These are phyloP conservation scores for Cryptoleucopteryx plumbea DNA, from an alignment of 2,113 vertebrate species.

Conservation along the genomic window DNA sequence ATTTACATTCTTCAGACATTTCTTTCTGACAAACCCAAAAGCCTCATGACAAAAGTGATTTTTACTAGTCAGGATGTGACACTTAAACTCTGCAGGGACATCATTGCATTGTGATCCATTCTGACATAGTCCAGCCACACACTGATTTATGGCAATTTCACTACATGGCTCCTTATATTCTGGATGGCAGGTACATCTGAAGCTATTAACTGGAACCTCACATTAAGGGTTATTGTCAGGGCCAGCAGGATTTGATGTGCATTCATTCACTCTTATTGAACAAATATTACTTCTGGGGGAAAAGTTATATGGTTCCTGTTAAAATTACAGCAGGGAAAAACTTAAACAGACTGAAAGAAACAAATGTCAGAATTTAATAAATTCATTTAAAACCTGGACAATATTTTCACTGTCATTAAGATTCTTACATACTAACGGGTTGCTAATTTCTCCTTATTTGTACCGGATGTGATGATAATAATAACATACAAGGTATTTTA, in stretches of 20 bases:
- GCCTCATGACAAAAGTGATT: constrained; percentile 18
- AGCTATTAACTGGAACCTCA: constrained; percentile 66
- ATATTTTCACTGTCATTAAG: background rate
- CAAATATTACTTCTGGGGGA: constrained; percentile 55
- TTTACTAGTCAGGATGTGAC: constrained; percentile 68
- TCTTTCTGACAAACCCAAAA: background rate
- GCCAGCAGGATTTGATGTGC: constrained; percentile 65
- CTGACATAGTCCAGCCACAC: constrained; percentile 69
- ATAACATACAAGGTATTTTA: background rate
- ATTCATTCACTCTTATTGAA: constrained; percentile 60
- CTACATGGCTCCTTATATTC: constrained; percentile 64
- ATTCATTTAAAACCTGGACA: background rate
- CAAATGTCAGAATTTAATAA: background rate
- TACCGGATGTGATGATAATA: background rate
- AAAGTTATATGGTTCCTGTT: background rate
- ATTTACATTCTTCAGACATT: background rate
- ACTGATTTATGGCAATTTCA: constrained; percentile 69
- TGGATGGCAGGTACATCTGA: constrained; percentile 68
- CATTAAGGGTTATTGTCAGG: constrained; percentile 62
- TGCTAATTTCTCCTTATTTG: background rate
- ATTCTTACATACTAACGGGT: background rate
- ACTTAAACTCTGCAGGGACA: constrained; percentile 67
- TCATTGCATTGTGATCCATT: constrained; percentile 64
- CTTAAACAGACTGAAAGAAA: background rate
- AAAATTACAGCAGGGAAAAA: background rate